These are phyloP conservation scores for Falcunculus frontatus DNA, from an alignment of 2,113 vertebrate genomes.

Conservation along the genomic window DNA sequence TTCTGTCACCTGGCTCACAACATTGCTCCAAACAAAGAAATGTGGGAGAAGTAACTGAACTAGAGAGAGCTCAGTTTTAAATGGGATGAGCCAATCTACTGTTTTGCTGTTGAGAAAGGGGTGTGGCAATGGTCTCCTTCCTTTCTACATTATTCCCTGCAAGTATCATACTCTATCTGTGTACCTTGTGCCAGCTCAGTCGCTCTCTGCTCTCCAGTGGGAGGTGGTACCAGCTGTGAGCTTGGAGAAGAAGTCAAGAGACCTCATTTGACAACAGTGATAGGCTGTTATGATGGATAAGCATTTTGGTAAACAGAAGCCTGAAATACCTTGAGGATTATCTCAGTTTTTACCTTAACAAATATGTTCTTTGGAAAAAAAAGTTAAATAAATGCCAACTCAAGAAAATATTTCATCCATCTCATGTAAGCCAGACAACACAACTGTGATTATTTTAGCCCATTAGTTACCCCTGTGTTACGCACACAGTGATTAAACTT, in stretches of 20 bases:
- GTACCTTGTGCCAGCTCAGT: not conserved
- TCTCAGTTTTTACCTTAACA: not conserved
- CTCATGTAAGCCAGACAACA: not conserved
- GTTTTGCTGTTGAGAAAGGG: not conserved
- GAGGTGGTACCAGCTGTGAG: not conserved
- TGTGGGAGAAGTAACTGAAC: not conserved
- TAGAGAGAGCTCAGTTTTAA: not conserved
- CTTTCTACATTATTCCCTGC: not conserved
- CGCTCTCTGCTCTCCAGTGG: not conserved
- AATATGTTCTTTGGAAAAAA: not conserved
- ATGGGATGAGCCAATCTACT: not conserved
- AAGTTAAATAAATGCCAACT: not conserved
- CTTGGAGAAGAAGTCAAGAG: not conserved
- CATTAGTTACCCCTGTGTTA: not conserved
- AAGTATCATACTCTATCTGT: not conserved
- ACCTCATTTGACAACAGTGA: not conserved
- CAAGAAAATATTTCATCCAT: not conserved
- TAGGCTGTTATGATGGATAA: not conserved
- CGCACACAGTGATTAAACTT: not conserved
- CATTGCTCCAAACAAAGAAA: not conserved
- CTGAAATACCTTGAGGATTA: not conserved
- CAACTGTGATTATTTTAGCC: constrained; percentile 31
- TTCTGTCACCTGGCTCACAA: not conserved
- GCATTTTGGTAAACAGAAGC: not conserved
- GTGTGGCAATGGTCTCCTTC: not conserved